phyloP scores from a whole-genome alignment of 37 sponge, comb jelly and placozoan genomes.

The Aplysina aerophoba region DNA sequence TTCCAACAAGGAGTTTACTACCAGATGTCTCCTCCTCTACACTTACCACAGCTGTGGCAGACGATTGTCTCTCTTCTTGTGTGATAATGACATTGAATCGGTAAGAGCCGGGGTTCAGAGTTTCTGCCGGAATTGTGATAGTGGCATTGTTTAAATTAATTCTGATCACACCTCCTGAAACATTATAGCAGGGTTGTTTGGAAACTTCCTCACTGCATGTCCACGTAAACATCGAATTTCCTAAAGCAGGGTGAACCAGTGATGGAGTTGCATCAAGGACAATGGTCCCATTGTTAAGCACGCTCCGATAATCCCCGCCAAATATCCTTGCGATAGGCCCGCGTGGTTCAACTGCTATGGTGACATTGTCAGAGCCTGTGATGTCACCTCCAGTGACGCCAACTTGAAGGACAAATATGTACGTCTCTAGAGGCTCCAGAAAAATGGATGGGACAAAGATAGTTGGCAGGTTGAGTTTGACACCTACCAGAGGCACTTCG shows the following conservation, averaged over 20 bases:
- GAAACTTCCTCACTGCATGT: conserved; percentile 28
- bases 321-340: conserved; percentile 30
- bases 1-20: conserved; percentile 35
- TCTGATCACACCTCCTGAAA: conserved; percentile 29
- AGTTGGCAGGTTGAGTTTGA: not conserved
- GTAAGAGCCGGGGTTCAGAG: not conserved
- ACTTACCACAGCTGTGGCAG: not conserved
- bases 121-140: not conserved
- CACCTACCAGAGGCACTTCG: not conserved
- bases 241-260: not conserved
- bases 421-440: conserved; percentile 24
- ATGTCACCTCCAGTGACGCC: not conserved
- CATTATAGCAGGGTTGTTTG: conserved; percentile 62
- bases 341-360: conserved; percentile 3
- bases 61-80: conserved; percentile 10
- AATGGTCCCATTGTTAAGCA: conserved; percentile 28
- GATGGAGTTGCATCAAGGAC: conserved; percentile 62
- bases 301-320: conserved; percentile 45
- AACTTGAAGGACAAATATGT: conserved; percentile 28
- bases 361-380: not conserved
- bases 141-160: not conserved
- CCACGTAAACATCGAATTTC: conserved; percentile 44
- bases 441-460: conserved; percentile 40
- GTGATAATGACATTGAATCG: conserved; percentile 45
- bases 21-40: not conserved